Conservation (phyloP, 2,113 vertebrate genomes). For the Mesembrinibis cayennensis region DNA sequence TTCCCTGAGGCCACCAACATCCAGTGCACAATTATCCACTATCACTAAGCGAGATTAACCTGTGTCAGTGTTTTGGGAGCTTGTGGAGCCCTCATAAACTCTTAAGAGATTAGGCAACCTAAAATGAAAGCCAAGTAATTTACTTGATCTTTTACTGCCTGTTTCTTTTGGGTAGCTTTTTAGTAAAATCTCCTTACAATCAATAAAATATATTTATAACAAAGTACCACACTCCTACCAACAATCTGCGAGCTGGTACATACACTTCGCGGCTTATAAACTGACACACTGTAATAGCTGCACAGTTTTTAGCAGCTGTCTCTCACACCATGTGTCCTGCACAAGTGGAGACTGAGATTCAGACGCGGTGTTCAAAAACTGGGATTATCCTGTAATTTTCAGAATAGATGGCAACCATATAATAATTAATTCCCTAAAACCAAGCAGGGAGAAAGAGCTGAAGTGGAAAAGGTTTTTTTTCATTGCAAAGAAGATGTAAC, state of each 20-base stretch:
- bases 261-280: constrained; percentile 60
- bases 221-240: constrained; percentile 63
- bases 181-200: constrained; percentile 54
- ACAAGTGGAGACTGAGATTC: constrained; percentile 50
- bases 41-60: neutral
- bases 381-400: constrained; percentile 48
- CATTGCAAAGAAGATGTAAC: neutral
- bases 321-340: constrained; percentile 66
- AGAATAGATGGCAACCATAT: neutral
- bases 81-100: neutral
- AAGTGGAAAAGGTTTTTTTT: neutral
- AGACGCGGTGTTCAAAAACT: constrained; percentile 40
- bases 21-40: neutral
- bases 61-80: neutral
- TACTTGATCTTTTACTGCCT: constrained; percentile 53
- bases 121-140: constrained; percentile 2
- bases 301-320: constrained; percentile 66
- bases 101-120: neutral
- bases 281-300: constrained; percentile 58
- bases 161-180: constrained; percentile 20
- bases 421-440: constrained; percentile 19
- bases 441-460: neutral
- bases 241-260: constrained; percentile 58
- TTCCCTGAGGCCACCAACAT: neutral
- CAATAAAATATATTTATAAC: constrained; percentile 63